Evolutionary conservation across 2,113 vertebrate species (phyloP), one percentile per base, ranked within the genome.

Genomic region (Amia ocellicauda): DNA sequence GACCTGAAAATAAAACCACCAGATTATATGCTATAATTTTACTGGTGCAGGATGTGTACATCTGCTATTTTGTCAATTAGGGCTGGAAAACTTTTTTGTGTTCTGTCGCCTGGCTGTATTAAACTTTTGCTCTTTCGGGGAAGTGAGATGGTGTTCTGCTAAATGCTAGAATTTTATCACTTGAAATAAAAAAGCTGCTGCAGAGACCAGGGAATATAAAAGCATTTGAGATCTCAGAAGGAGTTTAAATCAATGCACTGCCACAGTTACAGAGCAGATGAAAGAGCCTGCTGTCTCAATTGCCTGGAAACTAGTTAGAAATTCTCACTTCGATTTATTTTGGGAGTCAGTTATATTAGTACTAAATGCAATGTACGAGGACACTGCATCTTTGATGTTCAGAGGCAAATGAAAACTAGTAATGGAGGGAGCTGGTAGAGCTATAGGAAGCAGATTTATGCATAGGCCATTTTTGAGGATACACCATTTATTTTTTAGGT

Each of bases 201-300:
- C 74, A 71, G 62, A 84, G 75, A 78, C 82, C 80, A 79, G 73
- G 86, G 68, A 87, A 78, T 89, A 85, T 86, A 84, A 91, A 91
- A 91, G 88, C 85, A 79, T 89, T 87, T 85, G 80, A 89, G 85
- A 88, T 88, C 88, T 92, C 86, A 85, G 86, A 88, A 87, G 86
- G 85, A 88, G 86, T 86, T 83, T 84, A 90, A 91, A 90, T 92
- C 93, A 91, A 93, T 91, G 88, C 74, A 55, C 69, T 83, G 83
- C 84, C 82, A 88, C 88, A 83, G 85, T 88, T 89, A 87, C 82
- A 72, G 84, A 82, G 82, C 86, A 89, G 86, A 91, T 90, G 88
- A 91, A 92, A 84, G 83, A 80, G 77, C 77, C 82, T 78, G 85
- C 88, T 88, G 88, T 87, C 88, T 91, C 84, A 81, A 89, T 91